These are phyloP conservation scores for Forficula auricularia DNA, from an alignment of 1,140 invertebrate genomes.

Conservation along the genomic window DNA sequence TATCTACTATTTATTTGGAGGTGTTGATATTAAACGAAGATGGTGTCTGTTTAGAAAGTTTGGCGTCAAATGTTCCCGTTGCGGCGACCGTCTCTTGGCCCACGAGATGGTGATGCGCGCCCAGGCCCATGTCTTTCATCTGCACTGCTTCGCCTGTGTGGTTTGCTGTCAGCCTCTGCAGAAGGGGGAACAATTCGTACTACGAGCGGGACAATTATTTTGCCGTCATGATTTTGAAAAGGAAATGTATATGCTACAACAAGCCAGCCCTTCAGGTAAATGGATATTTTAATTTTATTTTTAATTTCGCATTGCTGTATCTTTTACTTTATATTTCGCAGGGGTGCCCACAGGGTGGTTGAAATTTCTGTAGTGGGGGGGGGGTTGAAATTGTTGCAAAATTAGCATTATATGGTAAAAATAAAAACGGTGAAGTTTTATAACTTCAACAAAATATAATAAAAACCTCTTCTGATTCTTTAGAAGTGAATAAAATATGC, in stretches of 20 bases:
- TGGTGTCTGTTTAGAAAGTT: conserved; percentile 49
- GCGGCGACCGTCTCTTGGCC: conserved; percentile 69
- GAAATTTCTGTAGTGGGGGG: too few relatives aligned
- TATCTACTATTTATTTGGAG: too few relatives aligned
- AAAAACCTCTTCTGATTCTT: too few relatives aligned
- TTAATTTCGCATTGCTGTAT: not conserved
- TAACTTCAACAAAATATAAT: too few relatives aligned
- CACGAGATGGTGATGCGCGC: conserved; percentile 88
- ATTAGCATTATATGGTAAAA: too few relatives aligned
- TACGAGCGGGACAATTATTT: conserved; percentile 81
- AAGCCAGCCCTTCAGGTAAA: conserved; percentile 36
- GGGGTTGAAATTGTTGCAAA: too few relatives aligned
- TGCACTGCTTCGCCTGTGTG: conserved; percentile 79
- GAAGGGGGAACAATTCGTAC: conserved; percentile 88
- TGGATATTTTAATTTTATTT: not conserved
- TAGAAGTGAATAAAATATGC: too few relatives aligned
- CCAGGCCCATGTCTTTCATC: conserved; percentile 66
- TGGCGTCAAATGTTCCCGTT: conserved; percentile 79
- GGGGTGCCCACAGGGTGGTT: too few relatives aligned
- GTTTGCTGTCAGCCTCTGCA: conserved; percentile 82
- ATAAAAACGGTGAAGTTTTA: too few relatives aligned
- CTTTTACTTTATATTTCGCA: not conserved
- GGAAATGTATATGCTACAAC: conserved; percentile 72
- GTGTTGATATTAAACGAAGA: too few relatives aligned
- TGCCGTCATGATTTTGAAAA: conserved; percentile 84